These are phyloP conservation scores for Drosophila rubida DNA, from an alignment of 2,888 invertebrate genomes.

Conservation along the genomic window DNA sequence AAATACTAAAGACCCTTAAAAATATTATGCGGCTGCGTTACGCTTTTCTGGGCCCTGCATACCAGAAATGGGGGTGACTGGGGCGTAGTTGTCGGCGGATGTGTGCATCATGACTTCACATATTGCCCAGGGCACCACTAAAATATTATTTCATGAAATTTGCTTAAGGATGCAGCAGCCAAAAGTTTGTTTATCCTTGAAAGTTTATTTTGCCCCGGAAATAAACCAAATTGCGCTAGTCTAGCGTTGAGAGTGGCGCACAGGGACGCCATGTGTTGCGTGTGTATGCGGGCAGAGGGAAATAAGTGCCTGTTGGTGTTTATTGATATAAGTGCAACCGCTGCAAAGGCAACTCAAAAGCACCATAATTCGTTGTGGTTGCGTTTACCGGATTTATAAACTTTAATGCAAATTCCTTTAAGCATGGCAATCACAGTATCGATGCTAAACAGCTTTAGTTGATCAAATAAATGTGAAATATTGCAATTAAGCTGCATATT, in stretches of 20 bases:
- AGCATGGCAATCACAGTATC: constrained; percentile 21
- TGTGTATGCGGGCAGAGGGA: constrained; percentile 6
- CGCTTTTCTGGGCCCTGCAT: constrained; percentile 2
- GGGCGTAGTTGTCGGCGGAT: constrained; percentile 37
- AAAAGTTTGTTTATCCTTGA: constrained; percentile 79
- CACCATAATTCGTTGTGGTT: constrained; percentile 35
- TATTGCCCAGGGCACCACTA: constrained; percentile 76
- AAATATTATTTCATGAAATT: constrained; percentile 79
- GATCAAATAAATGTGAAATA: constrained; percentile 73
- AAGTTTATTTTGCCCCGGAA: constrained; percentile 79
- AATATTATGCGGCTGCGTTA: constrained; percentile 56
- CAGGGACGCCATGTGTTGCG: constrained; percentile 41
- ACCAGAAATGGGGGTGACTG: constrained; percentile 10
- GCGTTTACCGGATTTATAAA: constrained; percentile 27
- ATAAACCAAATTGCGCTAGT: constrained; percentile 77
- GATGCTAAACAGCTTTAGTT: constrained; percentile 14
- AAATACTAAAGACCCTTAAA: constrained; percentile 61
- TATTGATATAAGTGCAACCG: constrained; percentile 33
- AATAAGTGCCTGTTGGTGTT: constrained; percentile 41
- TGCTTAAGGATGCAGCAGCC: constrained; percentile 74
- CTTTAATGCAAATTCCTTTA: constrained; percentile 27
- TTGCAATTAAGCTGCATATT: constrained; percentile 73
- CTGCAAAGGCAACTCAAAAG: constrained; percentile 36
- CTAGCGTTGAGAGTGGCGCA: constrained; percentile 32
- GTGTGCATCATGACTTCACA: constrained; percentile 70